phyloP scores from a whole-genome alignment of 2,888 invertebrate genomes.

The Dicyrtomina minuta region DNA sequence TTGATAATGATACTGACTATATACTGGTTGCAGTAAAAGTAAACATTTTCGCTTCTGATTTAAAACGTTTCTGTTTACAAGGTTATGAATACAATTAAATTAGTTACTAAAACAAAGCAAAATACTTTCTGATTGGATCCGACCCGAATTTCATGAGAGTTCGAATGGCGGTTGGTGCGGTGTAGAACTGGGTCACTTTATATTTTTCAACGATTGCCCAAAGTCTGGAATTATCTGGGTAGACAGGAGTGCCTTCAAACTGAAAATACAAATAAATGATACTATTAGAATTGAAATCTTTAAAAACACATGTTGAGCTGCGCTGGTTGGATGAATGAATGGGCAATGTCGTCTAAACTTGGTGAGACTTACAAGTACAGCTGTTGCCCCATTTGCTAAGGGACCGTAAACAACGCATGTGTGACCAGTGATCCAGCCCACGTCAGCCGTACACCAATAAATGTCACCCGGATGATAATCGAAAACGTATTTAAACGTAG shows the following conservation, averaged over 20 bases:
- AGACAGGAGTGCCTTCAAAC: slow-evolving; percentile 97
- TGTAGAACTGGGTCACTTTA: slow-evolving; percentile 94
- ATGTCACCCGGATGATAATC: slow-evolving; percentile 77
- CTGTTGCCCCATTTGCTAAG: slow-evolving; percentile 87
- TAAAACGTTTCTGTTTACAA: neutral
- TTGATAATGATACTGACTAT: too few relatives aligned
- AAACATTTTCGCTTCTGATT: too few relatives aligned
- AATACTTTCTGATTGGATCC: slow-evolving; percentile 72
- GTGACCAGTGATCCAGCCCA: slow-evolving; percentile 83
- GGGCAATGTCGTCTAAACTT: too few relatives aligned
- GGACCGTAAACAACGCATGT: slow-evolving; percentile 91
- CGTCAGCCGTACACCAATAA: slow-evolving; percentile 85
- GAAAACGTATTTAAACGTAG: slow-evolving; percentile 94
- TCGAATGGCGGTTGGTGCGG: slow-evolving; percentile 96
- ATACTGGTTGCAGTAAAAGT: neutral
- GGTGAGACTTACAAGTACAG: slow-evolving; percentile 74
- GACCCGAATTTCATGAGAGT: slow-evolving; percentile 95
- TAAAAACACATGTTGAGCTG: too few relatives aligned
- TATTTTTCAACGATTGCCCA: slow-evolving; percentile 94
- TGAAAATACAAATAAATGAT: slow-evolving; percentile 57
- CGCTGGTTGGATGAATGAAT: too few relatives aligned
- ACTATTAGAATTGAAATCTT: too few relatives aligned
- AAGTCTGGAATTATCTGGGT: slow-evolving; percentile 87
- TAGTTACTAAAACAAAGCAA: neutral
- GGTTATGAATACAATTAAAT: slow-evolving; percentile 37